Conservation (phyloP, 2,888 invertebrate genomes). For the Cerastoderma edule region DNA sequence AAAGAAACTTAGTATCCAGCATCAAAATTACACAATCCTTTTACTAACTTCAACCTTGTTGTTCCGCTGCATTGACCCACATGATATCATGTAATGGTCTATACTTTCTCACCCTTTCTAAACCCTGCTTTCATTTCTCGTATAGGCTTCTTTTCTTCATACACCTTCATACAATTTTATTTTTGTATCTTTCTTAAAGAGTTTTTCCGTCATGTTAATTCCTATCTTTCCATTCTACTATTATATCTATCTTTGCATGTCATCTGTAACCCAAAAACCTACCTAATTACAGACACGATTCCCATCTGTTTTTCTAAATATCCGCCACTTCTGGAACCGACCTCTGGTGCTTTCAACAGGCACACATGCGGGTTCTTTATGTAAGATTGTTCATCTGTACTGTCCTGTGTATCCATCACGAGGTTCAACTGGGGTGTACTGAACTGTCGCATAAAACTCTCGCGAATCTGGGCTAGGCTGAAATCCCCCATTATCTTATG, state of each 20-base stretch:
- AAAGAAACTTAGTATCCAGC: no score
- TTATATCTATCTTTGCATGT: neutral
- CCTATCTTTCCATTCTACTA: no score
- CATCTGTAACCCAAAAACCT: constrained; percentile 43
- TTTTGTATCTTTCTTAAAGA: no score
- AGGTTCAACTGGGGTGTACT: constrained; percentile 75
- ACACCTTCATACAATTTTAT: no score
- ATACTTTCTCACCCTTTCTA: no score
- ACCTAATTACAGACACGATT: constrained; percentile 95
- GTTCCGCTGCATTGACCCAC: no score
- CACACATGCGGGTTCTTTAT: constrained; percentile 70
- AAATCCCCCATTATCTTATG: constrained; percentile 92
- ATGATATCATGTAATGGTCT: no score
- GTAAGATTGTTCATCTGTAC: constrained; percentile 63
- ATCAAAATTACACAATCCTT: no score
- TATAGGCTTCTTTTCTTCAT: no score
- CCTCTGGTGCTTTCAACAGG: constrained; percentile 68
- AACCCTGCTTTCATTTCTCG: no score
- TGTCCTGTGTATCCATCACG: constrained; percentile 74
- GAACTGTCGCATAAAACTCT: constrained; percentile 99
- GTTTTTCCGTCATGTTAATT: no score
- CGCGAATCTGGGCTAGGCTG: constrained; percentile 89
- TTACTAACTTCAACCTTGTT: no score
- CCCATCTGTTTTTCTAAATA: constrained; percentile 88
- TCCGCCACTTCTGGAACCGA: constrained; percentile 74